phyloP scores from a whole-genome alignment of 2,113 vertebrate genomes.

The Chionis minor region DNA sequence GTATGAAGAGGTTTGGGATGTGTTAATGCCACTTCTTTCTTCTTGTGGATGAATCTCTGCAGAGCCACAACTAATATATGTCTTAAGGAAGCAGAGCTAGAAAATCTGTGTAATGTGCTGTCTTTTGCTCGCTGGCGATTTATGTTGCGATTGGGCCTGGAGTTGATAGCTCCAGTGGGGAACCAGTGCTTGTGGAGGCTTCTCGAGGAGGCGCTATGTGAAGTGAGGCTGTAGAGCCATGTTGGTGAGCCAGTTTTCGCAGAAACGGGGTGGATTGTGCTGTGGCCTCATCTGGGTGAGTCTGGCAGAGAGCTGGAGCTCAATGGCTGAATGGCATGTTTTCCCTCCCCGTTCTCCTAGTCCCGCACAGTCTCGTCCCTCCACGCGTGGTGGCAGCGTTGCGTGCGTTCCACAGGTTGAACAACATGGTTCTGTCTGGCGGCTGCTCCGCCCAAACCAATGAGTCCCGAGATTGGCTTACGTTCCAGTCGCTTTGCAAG shows the following conservation, averaged over 20 bases:
- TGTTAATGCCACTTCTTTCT: neutral
- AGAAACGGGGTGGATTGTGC: neutral
- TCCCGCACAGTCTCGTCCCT: neutral
- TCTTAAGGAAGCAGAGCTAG: neutral
- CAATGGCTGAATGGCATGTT: neutral
- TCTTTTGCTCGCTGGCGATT: neutral
- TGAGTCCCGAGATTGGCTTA: neutral
- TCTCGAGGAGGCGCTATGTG: neutral
- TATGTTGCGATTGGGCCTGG: neutral
- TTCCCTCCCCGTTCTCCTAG: neutral
- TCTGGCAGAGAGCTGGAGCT: neutral
- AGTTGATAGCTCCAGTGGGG: neutral
- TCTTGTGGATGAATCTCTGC: neutral
- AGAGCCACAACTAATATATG: neutral
- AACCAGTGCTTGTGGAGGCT: fast-evolving
- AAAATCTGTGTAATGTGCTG: neutral
- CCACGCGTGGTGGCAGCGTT: no score
- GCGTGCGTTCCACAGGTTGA: fast-evolving
- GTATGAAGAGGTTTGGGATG: neutral
- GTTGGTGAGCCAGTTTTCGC: neutral
- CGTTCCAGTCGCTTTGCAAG: neutral
- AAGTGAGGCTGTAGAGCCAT: neutral
- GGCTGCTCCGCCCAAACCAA: neutral
- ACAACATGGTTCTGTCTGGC: neutral
- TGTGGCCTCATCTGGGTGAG: neutral